A percentile compares a stretch with the other conserved stretches of the same genome.
These are phyloP conservation scores for Atlantisia rogersi DNA, from an alignment of 2,113 vertebrate genomes.

Conservation along the genomic window DNA sequence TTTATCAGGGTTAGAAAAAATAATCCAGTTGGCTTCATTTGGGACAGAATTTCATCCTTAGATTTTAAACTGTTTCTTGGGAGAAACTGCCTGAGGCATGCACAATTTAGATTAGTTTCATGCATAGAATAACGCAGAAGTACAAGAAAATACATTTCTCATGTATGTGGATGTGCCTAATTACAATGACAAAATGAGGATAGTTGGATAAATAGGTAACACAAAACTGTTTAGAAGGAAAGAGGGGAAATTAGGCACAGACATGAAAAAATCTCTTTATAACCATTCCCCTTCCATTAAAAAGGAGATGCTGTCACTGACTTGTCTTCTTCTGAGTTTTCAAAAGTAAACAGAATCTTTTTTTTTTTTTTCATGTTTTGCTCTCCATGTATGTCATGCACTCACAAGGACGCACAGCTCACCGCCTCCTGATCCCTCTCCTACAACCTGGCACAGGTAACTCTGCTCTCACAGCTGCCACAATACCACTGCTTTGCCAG, in stretches of 20 bases:
- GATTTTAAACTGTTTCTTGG: neutral
- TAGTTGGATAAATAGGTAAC: neutral
- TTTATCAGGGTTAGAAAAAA: neutral
- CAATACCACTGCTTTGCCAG: neutral
- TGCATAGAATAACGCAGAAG: neutral
- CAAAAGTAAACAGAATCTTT: neutral
- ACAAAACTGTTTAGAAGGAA: neutral
- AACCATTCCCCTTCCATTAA: neutral
- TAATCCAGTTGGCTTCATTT: neutral
- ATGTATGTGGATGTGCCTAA: neutral
- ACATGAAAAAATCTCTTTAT: neutral
- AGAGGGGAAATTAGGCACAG: neutral
- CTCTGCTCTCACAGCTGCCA: neutral
- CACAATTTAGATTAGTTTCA: neutral
- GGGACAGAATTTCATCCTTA: neutral
- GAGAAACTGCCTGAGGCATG: neutral
- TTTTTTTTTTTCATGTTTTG: neutral
- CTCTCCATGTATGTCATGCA: accelerated
- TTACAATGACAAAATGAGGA: neutral
- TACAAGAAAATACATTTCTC: neutral
- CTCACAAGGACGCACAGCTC: neutral
- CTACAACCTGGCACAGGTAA: neutral
- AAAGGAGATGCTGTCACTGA: neutral
- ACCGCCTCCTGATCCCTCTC: neutral
- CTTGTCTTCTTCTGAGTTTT: neutral